Conservation (phyloP, 1,140 invertebrate genomes). For the Formica exsecta region DNA sequence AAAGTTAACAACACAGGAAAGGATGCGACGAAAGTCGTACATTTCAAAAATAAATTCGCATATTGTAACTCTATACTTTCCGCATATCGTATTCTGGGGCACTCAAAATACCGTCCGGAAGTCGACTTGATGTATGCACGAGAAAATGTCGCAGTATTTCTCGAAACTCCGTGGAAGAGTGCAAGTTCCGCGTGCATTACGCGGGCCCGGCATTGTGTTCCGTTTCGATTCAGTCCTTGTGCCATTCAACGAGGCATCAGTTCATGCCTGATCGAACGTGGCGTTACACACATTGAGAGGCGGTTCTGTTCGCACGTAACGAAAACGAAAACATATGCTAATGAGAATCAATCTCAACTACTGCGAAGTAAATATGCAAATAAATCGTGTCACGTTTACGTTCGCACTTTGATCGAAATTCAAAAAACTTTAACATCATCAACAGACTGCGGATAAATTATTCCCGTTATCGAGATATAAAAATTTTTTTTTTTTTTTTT, state of each 20-base stretch:
- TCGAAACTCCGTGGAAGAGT: conserved; percentile 31
- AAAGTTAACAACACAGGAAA: neutral
- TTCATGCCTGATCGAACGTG: conserved; percentile 31
- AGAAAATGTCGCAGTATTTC: conserved; percentile 46
- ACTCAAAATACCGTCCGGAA: conserved; percentile 18
- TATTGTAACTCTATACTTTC: neutral
- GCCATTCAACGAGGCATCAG: conserved; percentile 20
- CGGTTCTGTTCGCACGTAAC: neutral
- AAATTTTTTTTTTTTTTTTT: too few species aligned
- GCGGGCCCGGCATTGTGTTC: conserved; percentile 12
- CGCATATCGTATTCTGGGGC: conserved; percentile 17
- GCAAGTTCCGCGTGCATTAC: conserved; percentile 31
- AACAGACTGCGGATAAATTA: neutral
- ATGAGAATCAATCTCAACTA: conserved; percentile 34
- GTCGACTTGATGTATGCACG: conserved; percentile 23
- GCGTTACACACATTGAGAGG: conserved; percentile 20
- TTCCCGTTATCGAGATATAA: neutral
- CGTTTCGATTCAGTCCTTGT: conserved; percentile 37
- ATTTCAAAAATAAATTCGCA: conserved; percentile 17
- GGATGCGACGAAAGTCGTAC: neutral
- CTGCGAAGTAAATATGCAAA: conserved; percentile 38
- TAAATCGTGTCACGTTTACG: neutral
- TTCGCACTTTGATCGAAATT: conserved; percentile 14
- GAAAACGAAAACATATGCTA: conserved; percentile 64
- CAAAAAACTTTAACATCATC: neutral